Evolutionary conservation across 1,140 invertebrate genomes (phyloP).

Genomic region (Whitmania pigra): DNA sequence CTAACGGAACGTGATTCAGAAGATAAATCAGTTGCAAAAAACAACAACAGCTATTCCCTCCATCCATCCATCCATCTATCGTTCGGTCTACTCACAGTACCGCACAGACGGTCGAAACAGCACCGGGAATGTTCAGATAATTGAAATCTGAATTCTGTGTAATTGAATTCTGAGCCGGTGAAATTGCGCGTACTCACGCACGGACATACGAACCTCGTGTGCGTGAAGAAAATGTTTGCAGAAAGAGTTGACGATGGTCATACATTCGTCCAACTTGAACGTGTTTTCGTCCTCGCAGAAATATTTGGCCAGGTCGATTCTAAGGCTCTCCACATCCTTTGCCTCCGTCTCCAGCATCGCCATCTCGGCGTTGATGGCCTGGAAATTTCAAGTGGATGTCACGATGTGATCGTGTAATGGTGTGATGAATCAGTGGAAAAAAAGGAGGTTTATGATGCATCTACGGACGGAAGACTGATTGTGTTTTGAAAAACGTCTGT

Average conservation of each 20-base stretch:
- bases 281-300: constrained; percentile 38
- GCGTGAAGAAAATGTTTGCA: constrained; percentile 41
- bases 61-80: not conserved
- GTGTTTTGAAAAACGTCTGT: too few relatives aligned
- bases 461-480: too few relatives aligned
- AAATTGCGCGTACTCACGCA: not conserved
- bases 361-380: constrained; percentile 70
- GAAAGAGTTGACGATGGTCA: constrained; percentile 53
- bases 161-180: not conserved
- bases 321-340: constrained; percentile 59
- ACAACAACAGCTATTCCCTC: not conserved
- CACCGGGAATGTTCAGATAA: not conserved
- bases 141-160: not conserved
- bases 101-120: not conserved
- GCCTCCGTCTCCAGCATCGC: constrained; percentile 62
- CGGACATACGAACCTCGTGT: constrained; percentile 14
- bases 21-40: not conserved
- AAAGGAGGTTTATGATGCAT: too few relatives aligned
- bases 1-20: not conserved
- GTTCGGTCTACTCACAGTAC: not conserved
- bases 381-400: constrained; percentile 22
- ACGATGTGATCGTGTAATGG: not conserved
- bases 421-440: too few relatives aligned
- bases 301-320: constrained; percentile 32
- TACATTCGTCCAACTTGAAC: constrained; percentile 41